Base-by-base conservation (phyloP, 2,797 vertebrate genomes). In the Neosalanx taihuensis region DNA sequence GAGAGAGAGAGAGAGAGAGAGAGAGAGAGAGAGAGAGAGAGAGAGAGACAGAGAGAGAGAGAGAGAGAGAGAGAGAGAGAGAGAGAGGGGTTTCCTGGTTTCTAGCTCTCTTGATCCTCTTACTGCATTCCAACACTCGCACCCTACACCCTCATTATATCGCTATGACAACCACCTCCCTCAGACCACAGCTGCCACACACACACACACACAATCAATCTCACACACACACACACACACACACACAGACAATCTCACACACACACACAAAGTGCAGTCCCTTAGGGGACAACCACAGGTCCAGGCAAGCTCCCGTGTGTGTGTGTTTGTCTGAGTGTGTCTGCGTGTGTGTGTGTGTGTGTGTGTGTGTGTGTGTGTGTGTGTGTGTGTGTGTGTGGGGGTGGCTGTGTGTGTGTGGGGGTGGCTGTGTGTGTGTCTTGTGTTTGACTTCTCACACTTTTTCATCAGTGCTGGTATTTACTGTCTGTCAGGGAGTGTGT, bases 161-260 rank as follows among this genome's bases (percentile, higher is more conserved):
- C 49, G 51, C 66, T 56, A 56, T 67, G 66, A 56, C 9, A 30
- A 57, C 51, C 26, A 29, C 12, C 30, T 67, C 26, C 29, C 49
- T 31, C 17, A 67, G 20, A 51, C n/a, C 18, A 31, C 46, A 67
- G 20, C 9, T 29, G 46, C 12, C 49, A n/a, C 60, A 35, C 67
- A 26, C 35, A 35, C 58, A 62, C 69, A 62, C 69, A 62, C 59
- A 70, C 69, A 70, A n/a, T n/a, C n/a, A n/a, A n/a, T n/a, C n/a
- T n/a, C 35, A 51, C 69, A 62, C 37, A 70, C 69, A 63, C 37
- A 70, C 69, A 70, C 17, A 53, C 69, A 51, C 59, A 71, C 69
- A 62, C 69, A 49, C 37, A 31, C 35, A 51, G 20, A 35, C 60
- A 63, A n/a, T n/a, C 69, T 53, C 60, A 10, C 37, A 41, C 37